Base-by-base conservation (phyloP, 2,888 invertebrate genomes). In the Hydrotaea diabolus region DNA sequence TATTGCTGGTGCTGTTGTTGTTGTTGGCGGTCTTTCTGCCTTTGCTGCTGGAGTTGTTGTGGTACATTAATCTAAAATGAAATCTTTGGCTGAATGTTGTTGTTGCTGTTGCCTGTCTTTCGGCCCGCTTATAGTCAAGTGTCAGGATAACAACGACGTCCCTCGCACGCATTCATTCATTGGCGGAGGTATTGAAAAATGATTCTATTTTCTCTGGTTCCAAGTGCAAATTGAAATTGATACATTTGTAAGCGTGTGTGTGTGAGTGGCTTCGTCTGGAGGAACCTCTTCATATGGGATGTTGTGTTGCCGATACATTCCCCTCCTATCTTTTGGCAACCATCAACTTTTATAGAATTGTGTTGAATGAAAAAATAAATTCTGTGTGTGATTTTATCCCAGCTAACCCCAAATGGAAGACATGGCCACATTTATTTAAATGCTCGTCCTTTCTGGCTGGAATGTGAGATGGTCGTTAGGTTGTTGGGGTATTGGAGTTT, bases 1-100 rank as follows among this genome's bases (percentile, higher is more conserved):
- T 69, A 11, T 49, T 69, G 23, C 43, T 49, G 15, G 59, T 59
- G 7, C 21, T 57, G 39, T 66, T 31, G 26, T 59, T 64, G 39
- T 64, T 23, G 31, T 15, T 31, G 64, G 73, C 46, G 57, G 21
- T 36, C n/a, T 49, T 49, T 13, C 46, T 46, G 21, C 7, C 49
- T 2, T 49, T 69, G 23, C 43, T 49, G 15, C 46, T 59, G 7
- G 15, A 43, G 39, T 66, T 31, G 26, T 19, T 43, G 31, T 31
- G 26, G 2, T 46, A 49, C 2, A 57, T 46, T 59, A 74, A 74
- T 74, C 74, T 59, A 43, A 74, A 74, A 59, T 74, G 43, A 59
- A 74, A 74, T 74, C 74, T 74, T 39, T 39, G 4, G 26, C 26
- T 59, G 26, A 36, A 39, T 23, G 17, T 2, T 31, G n/a, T n/a